These are phyloP conservation scores for Picathartes gymnocephalus DNA, from an alignment of 2,113 vertebrate genomes.

Conservation along the genomic window DNA sequence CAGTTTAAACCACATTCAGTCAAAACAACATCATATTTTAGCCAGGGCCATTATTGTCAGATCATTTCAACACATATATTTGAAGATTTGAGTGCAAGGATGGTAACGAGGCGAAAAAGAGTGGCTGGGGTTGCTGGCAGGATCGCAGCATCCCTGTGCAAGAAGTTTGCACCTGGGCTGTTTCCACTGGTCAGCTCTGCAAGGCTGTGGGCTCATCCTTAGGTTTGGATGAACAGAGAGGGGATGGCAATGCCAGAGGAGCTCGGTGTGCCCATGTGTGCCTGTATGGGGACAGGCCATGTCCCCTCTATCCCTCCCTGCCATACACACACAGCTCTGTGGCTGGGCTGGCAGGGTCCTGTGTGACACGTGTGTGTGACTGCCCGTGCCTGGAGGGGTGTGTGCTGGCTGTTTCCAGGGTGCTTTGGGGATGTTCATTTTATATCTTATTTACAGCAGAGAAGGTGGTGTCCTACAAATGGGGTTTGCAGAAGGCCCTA, in stretches of 20 bases:
- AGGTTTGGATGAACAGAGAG: background rate
- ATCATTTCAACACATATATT: slow-evolving; percentile 4
- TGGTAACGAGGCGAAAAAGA: background rate
- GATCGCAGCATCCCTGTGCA: background rate
- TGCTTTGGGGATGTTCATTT: background rate
- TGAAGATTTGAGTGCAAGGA: background rate
- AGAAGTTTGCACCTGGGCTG: fast-evolving
- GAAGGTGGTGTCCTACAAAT: background rate
- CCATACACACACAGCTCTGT: fast-evolving
- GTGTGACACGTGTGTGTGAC: background rate
- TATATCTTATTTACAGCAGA: background rate
- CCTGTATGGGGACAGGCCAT: fast-evolving
- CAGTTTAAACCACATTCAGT: slow-evolving; percentile 62
- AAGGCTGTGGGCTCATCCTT: fast-evolving
- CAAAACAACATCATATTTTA: slow-evolving; percentile 49
- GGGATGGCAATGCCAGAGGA: background rate
- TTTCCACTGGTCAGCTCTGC: background rate
- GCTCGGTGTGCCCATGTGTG: fast-evolving
- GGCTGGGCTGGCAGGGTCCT: background rate
- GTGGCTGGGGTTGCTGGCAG: background rate
- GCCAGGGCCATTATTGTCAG: slow-evolving; percentile 6
- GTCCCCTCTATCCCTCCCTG: background rate
- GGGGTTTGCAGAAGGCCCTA: background rate
- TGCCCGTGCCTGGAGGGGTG: fast-evolving
- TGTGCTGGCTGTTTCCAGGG: background rate